These are phyloP conservation scores for Bradypodion ventrale DNA, from an alignment of 2,797 vertebrate genomes.

Conservation along the genomic window DNA sequence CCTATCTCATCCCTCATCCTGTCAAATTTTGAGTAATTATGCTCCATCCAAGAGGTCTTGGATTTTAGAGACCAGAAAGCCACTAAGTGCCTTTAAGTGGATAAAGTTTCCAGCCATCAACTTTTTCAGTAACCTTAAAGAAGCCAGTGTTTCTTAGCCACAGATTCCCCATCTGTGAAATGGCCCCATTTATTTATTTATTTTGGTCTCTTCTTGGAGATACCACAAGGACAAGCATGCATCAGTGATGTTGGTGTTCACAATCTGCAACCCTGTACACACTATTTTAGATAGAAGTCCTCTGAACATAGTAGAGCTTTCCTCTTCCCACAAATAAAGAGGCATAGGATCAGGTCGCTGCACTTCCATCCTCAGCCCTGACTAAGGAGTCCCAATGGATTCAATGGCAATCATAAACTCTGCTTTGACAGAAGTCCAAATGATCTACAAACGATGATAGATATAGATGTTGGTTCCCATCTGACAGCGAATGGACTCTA, in stretches of 20 bases:
- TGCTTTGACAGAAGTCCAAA: not conserved
- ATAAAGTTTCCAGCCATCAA: not conserved
- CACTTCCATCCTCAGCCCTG: not conserved
- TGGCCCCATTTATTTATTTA: not conserved
- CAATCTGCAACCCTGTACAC: not conserved
- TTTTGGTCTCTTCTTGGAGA: not conserved
- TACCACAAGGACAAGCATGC: too few relatives aligned
- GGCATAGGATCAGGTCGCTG: not conserved
- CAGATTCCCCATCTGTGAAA: not conserved
- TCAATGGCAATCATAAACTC: not conserved
- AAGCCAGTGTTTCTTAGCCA: not conserved
- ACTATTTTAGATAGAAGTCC: not conserved
- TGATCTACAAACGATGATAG: not conserved
- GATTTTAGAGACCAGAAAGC: not conserved
- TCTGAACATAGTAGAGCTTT: not conserved
- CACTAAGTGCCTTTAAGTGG: not conserved
- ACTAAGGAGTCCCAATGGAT: not conserved
- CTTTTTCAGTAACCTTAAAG: not conserved
- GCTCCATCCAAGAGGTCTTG: not conserved
- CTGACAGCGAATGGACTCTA: not conserved
- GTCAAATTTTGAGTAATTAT: not conserved
- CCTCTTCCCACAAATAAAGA: not conserved
- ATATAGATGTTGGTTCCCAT: not conserved
- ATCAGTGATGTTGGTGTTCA: too few relatives aligned
- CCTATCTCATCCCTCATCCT: too few relatives aligned